These are phyloP conservation scores for Halocynthia aurantium DNA, from an alignment of 23 tunicate genomes.

Conservation along the genomic window DNA sequence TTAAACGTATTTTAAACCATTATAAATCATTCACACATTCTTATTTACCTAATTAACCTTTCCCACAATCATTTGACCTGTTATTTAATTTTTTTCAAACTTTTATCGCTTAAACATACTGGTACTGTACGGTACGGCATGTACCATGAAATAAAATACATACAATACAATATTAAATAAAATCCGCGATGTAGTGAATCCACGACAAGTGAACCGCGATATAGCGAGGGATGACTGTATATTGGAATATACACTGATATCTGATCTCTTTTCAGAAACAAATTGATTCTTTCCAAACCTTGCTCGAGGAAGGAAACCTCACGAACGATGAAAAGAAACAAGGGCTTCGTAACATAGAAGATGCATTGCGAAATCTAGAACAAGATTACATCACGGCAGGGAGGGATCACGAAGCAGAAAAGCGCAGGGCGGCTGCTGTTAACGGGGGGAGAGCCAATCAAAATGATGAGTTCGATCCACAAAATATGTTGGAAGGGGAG, in stretches of 20 bases:
- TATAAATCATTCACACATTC: too few species aligned
- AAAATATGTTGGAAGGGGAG: conserved; percentile 46
- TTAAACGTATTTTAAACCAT: too few species aligned
- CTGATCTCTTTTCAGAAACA: conserved; percentile 30
- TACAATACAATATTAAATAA: neutral
- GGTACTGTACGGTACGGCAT: too few species aligned
- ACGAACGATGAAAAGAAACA: conserved; percentile 36
- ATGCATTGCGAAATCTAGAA: conserved; percentile 43
- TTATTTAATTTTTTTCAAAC: too few species aligned
- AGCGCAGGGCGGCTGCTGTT: conserved; percentile 24
- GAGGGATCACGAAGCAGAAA: conserved; percentile 57
- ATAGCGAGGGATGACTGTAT: too few species aligned
- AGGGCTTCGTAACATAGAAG: conserved; percentile 46
- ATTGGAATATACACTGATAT: too few species aligned
- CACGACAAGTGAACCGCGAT: too few species aligned
- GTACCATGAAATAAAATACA: too few species aligned
- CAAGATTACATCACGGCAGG: conserved; percentile 49
- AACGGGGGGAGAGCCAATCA: conserved; percentile 41
- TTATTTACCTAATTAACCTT: too few species aligned
- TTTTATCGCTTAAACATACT: too few species aligned
- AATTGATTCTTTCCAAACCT: conserved; percentile 43
- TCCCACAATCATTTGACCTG: too few species aligned
- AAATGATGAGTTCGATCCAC: conserved; percentile 68
- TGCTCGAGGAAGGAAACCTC: conserved; percentile 43
- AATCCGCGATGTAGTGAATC: too few species aligned